Percentiles rank a stretch among this genome's conserved stretches.
Evolutionary conservation across 2,888 invertebrate genomes (phyloP).

Genomic region (Eretmocerus hayati): DNA sequence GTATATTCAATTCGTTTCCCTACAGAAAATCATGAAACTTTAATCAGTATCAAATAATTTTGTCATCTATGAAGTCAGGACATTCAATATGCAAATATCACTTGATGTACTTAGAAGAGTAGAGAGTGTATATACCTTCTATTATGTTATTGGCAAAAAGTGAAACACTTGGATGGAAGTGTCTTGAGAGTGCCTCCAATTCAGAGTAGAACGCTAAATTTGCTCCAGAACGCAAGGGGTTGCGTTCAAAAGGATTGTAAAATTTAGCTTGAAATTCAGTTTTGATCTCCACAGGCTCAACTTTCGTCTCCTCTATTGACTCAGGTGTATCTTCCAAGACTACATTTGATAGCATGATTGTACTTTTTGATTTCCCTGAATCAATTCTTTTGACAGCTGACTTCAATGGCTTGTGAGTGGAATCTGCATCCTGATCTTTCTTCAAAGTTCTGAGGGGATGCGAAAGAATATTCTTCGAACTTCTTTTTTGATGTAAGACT

Average conservation of each 20-base stretch:
- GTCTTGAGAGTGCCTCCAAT: constrained; percentile 60
- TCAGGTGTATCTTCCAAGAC: constrained; percentile 4
- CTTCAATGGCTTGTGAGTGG: too few species aligned
- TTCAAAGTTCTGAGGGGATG: constrained; percentile 20
- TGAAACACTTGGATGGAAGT: constrained; percentile 89
- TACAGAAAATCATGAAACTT: constrained; percentile 38
- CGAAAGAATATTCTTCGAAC: constrained; percentile 27
- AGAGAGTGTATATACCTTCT: too few species aligned
- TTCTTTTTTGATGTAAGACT: constrained; percentile 31
- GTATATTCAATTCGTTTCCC: constrained; percentile 72
- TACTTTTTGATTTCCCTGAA: constrained; percentile 13
- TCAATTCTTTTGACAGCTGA: constrained; percentile 1
- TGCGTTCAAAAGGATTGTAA: constrained; percentile 68
- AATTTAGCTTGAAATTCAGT: constrained; percentile 36
- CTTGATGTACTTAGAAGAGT: too few species aligned
- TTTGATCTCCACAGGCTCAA: constrained; percentile 24
- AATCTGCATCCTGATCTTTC: constrained; percentile 16
- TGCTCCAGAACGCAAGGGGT: constrained; percentile 80
- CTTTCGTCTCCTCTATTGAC: constrained; percentile 17
- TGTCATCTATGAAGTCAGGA: too few species aligned
- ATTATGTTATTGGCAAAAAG: constrained; percentile 78
- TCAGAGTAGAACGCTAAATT: constrained; percentile 67
- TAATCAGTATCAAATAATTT: too few species aligned
- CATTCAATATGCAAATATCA: too few species aligned
- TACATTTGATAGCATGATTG: constrained; percentile 22